Evolutionary conservation across 2,888 invertebrate genomes (phyloP).

Genomic region (Lasioglossum leucozonium): DNA sequence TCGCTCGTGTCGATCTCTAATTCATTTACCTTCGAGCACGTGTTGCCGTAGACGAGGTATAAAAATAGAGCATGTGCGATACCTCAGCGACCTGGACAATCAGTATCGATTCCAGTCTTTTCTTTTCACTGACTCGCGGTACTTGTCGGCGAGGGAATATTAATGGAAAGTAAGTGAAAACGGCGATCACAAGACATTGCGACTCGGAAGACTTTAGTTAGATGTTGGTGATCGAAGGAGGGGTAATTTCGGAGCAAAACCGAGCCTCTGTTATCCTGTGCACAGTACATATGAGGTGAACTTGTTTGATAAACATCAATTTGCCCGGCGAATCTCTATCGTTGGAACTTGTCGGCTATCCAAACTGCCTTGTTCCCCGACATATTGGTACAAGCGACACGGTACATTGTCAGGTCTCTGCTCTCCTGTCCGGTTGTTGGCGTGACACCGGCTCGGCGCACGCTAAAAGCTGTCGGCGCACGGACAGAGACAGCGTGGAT

Average conservation of each 20-base stretch:
- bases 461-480: constrained; percentile 12
- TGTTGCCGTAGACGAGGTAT: background rate
- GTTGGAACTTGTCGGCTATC: constrained; percentile 1
- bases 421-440: background rate
- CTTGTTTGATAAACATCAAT: constrained; percentile 1
- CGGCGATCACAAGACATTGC: too few species aligned
- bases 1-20: constrained; percentile 12
- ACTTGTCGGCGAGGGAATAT: too few species aligned
- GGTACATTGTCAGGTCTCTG: background rate
- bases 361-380: background rate
- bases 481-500: background rate
- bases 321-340: background rate
- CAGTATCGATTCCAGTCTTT: background rate
- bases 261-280: background rate
- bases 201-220: too few species aligned
- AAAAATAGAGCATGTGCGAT: background rate
- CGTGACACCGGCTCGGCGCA: constrained; percentile 9
- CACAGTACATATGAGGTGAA: background rate
- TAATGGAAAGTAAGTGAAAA: too few species aligned
- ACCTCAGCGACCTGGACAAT: background rate
- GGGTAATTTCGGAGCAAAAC: background rate
- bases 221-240: background rate
- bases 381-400: background rate
- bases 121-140: background rate
- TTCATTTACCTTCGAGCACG: constrained; percentile 28